phyloP scores from a whole-genome alignment of 2,888 invertebrate genomes.

The Tubiluchus corallicola region DNA sequence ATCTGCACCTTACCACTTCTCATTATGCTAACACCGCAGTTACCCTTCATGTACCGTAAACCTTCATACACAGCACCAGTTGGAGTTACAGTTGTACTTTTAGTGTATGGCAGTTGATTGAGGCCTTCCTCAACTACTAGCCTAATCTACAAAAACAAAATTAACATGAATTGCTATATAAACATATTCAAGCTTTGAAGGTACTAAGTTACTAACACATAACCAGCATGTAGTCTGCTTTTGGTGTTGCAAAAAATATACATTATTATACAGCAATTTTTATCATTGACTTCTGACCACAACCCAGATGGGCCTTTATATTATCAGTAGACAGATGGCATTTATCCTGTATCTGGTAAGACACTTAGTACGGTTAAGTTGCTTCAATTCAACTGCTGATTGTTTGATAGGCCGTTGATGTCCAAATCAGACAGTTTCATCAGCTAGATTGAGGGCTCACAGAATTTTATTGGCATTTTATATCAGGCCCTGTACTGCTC shows the following conservation, averaged over 20 bases:
- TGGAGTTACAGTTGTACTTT: slow-evolving; percentile 76
- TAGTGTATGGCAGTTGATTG: slow-evolving; percentile 83
- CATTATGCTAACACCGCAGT: slow-evolving; percentile 95
- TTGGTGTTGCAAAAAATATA: slow-evolving; percentile 2
- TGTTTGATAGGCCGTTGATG: too few relatives aligned
- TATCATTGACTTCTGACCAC: too few relatives aligned
- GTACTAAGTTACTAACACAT: not conserved
- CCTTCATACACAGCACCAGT: slow-evolving; percentile 64
- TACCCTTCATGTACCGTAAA: slow-evolving; percentile 83
- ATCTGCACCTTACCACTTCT: slow-evolving; percentile 32
- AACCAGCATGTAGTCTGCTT: too few relatives aligned
- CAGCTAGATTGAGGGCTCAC: too few relatives aligned
- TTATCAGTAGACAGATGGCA: too few relatives aligned
- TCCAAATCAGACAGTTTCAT: too few relatives aligned
- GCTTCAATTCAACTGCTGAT: too few relatives aligned
- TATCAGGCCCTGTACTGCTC: too few relatives aligned
- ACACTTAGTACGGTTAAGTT: too few relatives aligned
- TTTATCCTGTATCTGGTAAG: too few relatives aligned
- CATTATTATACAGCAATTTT: not conserved
- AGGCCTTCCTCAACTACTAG: slow-evolving; percentile 93
- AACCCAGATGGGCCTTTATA: too few relatives aligned
- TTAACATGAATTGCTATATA: not conserved
- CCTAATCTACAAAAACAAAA: slow-evolving; percentile 43
- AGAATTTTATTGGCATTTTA: too few relatives aligned
- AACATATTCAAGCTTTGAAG: not conserved